Conservation (phyloP, 2,113 vertebrate genomes). For the Burhinus oedicnemus region DNA sequence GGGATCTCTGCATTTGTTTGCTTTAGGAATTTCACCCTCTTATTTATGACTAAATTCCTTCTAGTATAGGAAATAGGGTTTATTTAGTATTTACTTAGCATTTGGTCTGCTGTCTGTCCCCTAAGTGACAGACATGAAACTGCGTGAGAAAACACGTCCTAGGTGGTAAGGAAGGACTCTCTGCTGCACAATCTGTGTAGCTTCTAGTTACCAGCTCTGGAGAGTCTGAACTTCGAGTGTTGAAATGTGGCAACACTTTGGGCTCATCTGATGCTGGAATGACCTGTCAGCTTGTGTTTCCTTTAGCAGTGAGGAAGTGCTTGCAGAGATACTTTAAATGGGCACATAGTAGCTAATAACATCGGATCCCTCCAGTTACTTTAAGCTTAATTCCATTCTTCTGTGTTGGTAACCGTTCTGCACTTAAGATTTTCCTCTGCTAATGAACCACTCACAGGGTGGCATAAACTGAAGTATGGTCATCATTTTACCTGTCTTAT, state of each 20-base stretch:
- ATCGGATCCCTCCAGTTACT: neutral
- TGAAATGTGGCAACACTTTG: neutral
- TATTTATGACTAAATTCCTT: neutral
- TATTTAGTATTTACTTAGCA: neutral
- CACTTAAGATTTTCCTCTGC: neutral
- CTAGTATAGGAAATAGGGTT: neutral
- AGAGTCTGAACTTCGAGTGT: neutral
- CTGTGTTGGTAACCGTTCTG: neutral
- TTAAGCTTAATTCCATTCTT: neutral
- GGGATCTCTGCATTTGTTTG: neutral
- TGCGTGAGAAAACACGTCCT: rapidly evolving
- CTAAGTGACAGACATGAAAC: neutral
- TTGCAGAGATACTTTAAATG: neutral
- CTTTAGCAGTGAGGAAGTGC: neutral
- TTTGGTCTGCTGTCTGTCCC: neutral
- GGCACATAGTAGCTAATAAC: neutral
- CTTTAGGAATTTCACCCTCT: neutral
- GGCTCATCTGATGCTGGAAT: neutral
- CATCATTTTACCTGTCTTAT: neutral
- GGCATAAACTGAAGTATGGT: neutral
- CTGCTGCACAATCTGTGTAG: neutral
- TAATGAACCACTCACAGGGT: neutral
- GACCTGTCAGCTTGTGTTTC: neutral
- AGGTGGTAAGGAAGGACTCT: neutral
- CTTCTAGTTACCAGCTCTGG: neutral